Percentiles rank a stretch among this genome's conserved stretches.
phyloP scores from a whole-genome alignment of 2,797 vertebrate species.

The Mycteria americana region DNA sequence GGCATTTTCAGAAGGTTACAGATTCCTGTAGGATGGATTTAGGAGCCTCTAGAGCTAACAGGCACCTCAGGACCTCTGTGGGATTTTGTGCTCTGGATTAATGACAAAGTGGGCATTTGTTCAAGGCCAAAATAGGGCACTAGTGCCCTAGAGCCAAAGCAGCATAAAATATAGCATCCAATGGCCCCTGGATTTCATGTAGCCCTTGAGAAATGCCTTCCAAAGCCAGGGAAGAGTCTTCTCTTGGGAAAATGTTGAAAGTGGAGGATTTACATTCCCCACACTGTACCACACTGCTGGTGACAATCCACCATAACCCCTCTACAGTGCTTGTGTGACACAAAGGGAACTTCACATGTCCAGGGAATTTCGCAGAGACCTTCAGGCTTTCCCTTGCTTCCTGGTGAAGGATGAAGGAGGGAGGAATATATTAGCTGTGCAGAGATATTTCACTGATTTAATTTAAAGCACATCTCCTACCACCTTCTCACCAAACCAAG shows the following conservation, averaged over 20 bases:
- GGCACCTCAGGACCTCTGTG: neutral
- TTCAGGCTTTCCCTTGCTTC: neutral
- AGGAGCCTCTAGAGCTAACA: neutral
- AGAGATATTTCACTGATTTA: neutral
- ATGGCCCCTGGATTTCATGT: neutral
- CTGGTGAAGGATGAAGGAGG: neutral
- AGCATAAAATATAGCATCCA: neutral
- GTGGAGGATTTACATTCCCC: neutral
- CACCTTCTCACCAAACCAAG: neutral
- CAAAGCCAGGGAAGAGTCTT: neutral
- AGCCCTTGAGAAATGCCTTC: neutral
- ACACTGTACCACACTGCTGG: neutral
- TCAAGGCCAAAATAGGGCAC: neutral
- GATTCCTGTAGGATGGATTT: neutral
- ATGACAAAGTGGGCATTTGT: neutral
- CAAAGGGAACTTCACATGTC: neutral
- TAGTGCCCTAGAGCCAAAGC: neutral
- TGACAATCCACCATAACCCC: neutral
- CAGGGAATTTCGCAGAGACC: neutral
- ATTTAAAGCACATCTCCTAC: neutral
- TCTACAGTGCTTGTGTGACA: neutral
- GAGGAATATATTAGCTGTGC: neutral
- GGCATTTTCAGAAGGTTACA: neutral
- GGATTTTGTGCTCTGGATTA: neutral
- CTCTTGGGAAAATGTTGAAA: neutral